Evolutionary conservation across 2,797 vertebrate genomes (phyloP), one percentile per base, ranked within the genome.

Genomic region (Sebastes steindachneri): DNA sequence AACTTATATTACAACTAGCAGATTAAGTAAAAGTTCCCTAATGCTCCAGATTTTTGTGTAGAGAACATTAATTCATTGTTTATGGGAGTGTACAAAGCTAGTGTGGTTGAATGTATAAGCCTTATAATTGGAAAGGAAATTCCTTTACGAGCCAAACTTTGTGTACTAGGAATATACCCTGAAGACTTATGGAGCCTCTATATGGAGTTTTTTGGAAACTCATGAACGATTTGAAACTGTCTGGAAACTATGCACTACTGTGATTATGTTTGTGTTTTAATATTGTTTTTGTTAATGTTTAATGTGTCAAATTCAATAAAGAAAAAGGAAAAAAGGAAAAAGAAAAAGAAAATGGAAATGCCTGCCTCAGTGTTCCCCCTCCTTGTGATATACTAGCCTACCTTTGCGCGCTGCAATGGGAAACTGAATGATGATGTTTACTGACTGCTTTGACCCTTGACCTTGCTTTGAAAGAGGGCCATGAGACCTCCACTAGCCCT

Each of bases 371-470:
- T 33, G 45, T 73, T 88, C 62, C 58, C n/a, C 5, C 75, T 85
- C 67, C 37, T 60, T 19, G 53, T 25, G 41, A 71, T 64, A 21
- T 69, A 75, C 37, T 68, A 2, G 23, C 41, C 77, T 75, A 73
- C 77, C 72, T 85, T 86, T 82, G 71, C 19, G 37, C 65, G 9
- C 19, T 83, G 66, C 59, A 74, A 64, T 73, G 80, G 64, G 72
- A 89, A 77, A 75, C 78, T 90, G 75, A 87, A 86, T 86, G 76
- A 84, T 76, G 72, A 83, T 88, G 89, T 95, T 95, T 92, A 89
- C 91, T 67, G 75, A 93, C 90, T 90, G 82, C 82, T 83, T 76
- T 92, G 91, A 95, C 94, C 90, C 83, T 82, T 92, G 92, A 94
- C 92, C 92, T 82, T 9, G 66, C 92, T 94, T 94, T 94, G 83